A percentile compares a stretch with the other conserved stretches of the same genome.
These are phyloP conservation scores for Macquaria ambigua DNA, from an alignment of 2,113 vertebrate genomes.

Conservation along the genomic window DNA sequence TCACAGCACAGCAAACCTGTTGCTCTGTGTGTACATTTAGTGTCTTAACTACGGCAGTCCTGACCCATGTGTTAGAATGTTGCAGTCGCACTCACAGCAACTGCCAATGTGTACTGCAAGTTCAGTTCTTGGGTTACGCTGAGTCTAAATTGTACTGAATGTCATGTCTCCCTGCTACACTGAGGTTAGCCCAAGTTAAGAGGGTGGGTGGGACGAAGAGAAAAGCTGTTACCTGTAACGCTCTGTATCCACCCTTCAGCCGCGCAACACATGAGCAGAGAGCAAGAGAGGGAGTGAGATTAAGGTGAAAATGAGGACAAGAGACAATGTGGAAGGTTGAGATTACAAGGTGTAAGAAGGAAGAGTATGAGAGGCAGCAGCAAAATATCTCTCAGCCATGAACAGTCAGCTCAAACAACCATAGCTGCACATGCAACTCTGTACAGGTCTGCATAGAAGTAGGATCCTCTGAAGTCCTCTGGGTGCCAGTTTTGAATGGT, in stretches of 20 bases:
- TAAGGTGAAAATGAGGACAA: conserved; percentile 70
- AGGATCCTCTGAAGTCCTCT: background rate
- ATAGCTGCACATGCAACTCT: conserved; percentile 53
- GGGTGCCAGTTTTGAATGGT: conserved; percentile 1
- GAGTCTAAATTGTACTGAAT: conserved; percentile 36
- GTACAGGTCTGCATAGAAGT: conserved; percentile 9
- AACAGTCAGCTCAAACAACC: conserved; percentile 43
- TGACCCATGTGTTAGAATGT: conserved; percentile 8
- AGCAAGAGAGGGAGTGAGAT: conserved; percentile 83
- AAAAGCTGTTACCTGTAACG: conserved; percentile 93
- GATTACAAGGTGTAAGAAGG: conserved; percentile 46
- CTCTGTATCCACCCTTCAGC: conserved; percentile 99
- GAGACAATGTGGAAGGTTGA: conserved; percentile 65
- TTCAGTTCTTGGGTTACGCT: conserved; percentile 30
- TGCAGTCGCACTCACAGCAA: conserved; percentile 23
- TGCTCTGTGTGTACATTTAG: conserved; percentile 4
- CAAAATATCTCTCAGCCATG: conserved; percentile 54
- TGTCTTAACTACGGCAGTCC: background rate
- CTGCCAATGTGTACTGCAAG: conserved; percentile 32
- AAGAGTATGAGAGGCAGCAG: conserved; percentile 56
- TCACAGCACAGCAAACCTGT: background rate
- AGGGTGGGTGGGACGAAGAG: conserved; percentile 50
- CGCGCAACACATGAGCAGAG: conserved; percentile 85
- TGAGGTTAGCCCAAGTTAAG: conserved; percentile 83
- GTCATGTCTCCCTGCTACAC: conserved; percentile 41